Percentiles rank a stretch among this genome's conserved stretches.
Conservation (phyloP, 2,888 invertebrate species). For the Monoplex corrugatus region DNA sequence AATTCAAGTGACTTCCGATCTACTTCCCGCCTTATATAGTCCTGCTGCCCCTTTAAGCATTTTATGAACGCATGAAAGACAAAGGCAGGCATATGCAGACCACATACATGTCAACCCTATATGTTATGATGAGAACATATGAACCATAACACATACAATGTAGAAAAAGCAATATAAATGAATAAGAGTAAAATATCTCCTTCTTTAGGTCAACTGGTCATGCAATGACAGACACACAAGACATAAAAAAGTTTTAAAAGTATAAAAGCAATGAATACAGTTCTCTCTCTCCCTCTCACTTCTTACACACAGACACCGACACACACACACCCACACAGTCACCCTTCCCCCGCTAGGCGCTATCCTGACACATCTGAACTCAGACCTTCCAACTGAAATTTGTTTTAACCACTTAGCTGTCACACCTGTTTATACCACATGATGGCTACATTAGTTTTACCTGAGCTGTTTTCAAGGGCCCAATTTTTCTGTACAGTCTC, state of each 20-base stretch:
- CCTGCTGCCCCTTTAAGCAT: too few species aligned
- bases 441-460: slow-evolving; percentile 53
- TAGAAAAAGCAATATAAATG: neutral
- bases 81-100: too few species aligned
- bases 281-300: neutral
- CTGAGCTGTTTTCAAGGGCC: slow-evolving; percentile 48
- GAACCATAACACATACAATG: too few species aligned
- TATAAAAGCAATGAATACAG: neutral
- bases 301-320: neutral
- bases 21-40: too few species aligned
- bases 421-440: slow-evolving; percentile 41
- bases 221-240: neutral
- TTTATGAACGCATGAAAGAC: too few species aligned
- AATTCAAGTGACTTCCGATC: too few species aligned
- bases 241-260: neutral
- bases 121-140: too few species aligned
- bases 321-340: neutral
- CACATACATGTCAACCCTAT: too few species aligned
- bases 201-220: neutral
- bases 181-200: neutral
- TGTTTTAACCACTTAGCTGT: neutral
- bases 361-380: neutral
- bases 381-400: neutral
- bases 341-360: neutral
- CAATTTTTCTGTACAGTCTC: slow-evolving; percentile 57